Conservation (phyloP, 2,797 vertebrate species). For the Calcarius lapponicus region DNA sequence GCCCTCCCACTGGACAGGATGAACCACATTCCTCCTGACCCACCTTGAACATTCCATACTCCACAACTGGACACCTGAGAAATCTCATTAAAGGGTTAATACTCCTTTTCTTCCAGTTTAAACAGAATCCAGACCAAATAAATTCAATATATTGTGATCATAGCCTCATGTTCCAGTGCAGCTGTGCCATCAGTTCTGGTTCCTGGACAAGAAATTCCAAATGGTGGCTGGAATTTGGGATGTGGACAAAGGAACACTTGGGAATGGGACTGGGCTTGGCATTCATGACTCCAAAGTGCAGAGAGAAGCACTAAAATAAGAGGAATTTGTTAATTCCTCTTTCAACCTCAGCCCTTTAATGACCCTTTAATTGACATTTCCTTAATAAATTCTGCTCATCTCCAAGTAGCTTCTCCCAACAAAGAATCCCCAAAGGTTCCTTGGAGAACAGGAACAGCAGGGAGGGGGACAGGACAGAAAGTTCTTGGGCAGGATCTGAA, state of each 20-base stretch:
- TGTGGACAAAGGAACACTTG: background rate
- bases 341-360: background rate
- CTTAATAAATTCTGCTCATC: background rate
- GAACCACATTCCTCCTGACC: background rate
- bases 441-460: background rate
- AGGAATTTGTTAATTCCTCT: background rate
- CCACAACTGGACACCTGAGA: background rate
- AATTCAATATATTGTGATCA: background rate
- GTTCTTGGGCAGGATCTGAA: rapidly evolving
- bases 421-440: background rate
- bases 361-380: background rate
- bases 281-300: background rate
- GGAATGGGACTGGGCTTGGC: background rate
- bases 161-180: rapidly evolving
- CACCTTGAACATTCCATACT: background rate
- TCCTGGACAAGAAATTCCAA: background rate
- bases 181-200: background rate
- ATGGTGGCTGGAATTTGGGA: background rate
- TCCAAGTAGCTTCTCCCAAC: background rate
- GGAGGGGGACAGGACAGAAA: background rate
- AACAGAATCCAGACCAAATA: background rate
- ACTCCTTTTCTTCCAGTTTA: background rate
- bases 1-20: background rate
- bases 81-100: background rate
- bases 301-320: background rate